These are phyloP conservation scores for Colostygia pectinataria DNA, from an alignment of 2,888 invertebrate species.

Conservation along the genomic window DNA sequence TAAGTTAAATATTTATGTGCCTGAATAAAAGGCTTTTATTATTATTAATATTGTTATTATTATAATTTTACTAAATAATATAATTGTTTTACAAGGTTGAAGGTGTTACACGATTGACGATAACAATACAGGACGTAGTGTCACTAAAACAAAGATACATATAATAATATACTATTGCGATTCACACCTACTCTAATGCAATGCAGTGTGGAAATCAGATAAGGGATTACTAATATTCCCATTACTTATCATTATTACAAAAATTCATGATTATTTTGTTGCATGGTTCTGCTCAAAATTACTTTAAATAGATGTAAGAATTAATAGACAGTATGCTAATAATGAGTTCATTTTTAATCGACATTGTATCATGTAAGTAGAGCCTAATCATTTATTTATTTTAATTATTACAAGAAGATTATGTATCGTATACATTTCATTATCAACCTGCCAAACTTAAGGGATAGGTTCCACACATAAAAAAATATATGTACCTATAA, in stretches of 20 bases:
- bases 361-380: slow-evolving; percentile 23
- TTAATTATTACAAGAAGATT: not conserved
- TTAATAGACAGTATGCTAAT: not conserved
- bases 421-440: too few species aligned
- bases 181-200: slow-evolving; percentile 1
- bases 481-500: too few species aligned
- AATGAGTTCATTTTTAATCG: slow-evolving; percentile 16
- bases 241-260: not conserved
- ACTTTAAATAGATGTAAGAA: not conserved
- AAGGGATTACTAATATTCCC: slow-evolving; percentile 10
- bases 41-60: too few species aligned
- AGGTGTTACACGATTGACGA: not conserved
- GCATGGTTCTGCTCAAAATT: too few species aligned
- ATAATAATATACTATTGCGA: slow-evolving; percentile 4
- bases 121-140: not conserved
- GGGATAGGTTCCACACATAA: too few species aligned
- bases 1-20: too few species aligned
- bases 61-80: too few species aligned
- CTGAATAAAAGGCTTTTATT: too few species aligned
- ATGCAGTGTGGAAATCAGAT: slow-evolving; percentile 14
- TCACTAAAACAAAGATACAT: slow-evolving; percentile 10
- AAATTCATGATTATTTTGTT: too few species aligned
- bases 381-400: not conserved
- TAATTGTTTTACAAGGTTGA: not conserved
- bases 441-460: too few species aligned